Evolutionary conservation across 92 coral and sea anemone genomes (phyloP).

Genomic region (Siderastrea radians): DNA sequence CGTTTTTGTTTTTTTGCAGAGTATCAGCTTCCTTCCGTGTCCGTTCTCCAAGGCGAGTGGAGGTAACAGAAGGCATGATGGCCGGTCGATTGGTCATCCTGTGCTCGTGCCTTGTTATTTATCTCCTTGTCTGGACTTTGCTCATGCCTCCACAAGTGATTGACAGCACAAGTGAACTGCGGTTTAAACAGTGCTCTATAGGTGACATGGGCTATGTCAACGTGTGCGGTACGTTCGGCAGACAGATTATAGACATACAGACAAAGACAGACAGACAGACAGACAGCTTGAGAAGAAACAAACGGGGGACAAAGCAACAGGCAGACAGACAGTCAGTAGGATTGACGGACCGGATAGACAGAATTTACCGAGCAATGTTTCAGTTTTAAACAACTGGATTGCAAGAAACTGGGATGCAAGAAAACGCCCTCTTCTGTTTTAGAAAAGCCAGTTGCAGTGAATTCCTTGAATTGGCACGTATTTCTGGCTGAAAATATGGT

Average conservation of each 20-base stretch:
- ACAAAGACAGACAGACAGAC: slow-evolving; percentile 2
- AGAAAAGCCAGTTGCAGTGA: no score
- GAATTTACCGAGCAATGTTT: no score
- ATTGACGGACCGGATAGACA: no score
- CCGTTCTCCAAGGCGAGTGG: slow-evolving; percentile 86
- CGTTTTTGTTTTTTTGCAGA: slow-evolving; percentile 47
- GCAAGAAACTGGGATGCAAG: no score
- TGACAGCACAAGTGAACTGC: slow-evolving; percentile 46
- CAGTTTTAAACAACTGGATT: no score
- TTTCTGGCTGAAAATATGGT: no score
- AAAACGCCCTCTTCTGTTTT: no score
- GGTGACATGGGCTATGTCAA: slow-evolving; percentile 29
- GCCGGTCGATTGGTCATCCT: slow-evolving; percentile 76
- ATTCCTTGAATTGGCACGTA: no score
- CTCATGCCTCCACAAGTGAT: slow-evolving; percentile 68
- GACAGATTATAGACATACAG: neutral
- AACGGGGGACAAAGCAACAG: neutral
- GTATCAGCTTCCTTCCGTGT: slow-evolving; percentile 85
- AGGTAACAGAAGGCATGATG: slow-evolving; percentile 84
- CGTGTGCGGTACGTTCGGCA: slow-evolving; percentile 7
- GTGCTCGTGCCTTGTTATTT: slow-evolving; percentile 54
- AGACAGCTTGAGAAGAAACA: neutral
- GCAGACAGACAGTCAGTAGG: no score
- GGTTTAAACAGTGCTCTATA: slow-evolving; percentile 74
- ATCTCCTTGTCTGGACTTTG: slow-evolving; percentile 93